These are phyloP conservation scores for Drosophila yakuba DNA, from an alignment of 1,140 invertebrate genomes.

Conservation along the genomic window DNA sequence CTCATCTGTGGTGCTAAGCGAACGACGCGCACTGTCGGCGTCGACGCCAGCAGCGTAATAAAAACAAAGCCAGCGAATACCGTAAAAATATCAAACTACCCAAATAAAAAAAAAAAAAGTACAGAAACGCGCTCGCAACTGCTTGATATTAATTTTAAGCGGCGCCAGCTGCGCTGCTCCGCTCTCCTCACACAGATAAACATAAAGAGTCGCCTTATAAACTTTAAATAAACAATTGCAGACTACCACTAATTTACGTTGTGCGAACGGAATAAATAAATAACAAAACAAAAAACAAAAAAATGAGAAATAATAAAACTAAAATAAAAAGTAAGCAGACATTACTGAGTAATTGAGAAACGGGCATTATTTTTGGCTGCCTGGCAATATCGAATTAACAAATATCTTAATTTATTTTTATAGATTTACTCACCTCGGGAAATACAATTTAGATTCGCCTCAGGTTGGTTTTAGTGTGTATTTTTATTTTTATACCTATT, in stretches of 20 bases:
- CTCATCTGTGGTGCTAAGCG: constrained; percentile 20
- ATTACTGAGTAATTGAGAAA: constrained; percentile 16
- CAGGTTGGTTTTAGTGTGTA: constrained; percentile 31
- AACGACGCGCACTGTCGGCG: constrained; percentile 39
- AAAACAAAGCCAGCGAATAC: constrained; percentile 46
- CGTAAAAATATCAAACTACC: constrained; percentile 43
- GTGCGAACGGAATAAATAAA: constrained; percentile 11
- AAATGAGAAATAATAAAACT: constrained; percentile 4
- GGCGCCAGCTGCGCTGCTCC: constrained; percentile 16
- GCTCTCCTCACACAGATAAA: constrained; percentile 21
- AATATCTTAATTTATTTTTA: constrained; percentile 53
- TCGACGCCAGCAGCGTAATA: constrained; percentile 42
- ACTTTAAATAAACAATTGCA: constrained; percentile 52
- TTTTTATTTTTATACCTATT: constrained; percentile 45
- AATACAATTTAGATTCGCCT: constrained; percentile 33
- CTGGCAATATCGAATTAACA: constrained; percentile 43
- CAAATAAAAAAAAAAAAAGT: constrained; percentile 34
- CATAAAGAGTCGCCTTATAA: constrained; percentile 20
- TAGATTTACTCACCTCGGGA: constrained; percentile 52
- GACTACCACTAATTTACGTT: constrained; percentile 39
- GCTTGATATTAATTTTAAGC: constrained; percentile 45
- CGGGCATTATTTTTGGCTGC: constrained; percentile 34
- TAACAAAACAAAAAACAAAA: constrained; percentile 12
- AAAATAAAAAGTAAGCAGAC: constrained; percentile 16
- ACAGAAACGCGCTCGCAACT: constrained; percentile 31